Percentiles rank a stretch among this genome's conserved stretches.
These are phyloP conservation scores for Rhadina sibilatrix DNA, from an alignment of 2,113 vertebrate genomes.

Conservation along the genomic window DNA sequence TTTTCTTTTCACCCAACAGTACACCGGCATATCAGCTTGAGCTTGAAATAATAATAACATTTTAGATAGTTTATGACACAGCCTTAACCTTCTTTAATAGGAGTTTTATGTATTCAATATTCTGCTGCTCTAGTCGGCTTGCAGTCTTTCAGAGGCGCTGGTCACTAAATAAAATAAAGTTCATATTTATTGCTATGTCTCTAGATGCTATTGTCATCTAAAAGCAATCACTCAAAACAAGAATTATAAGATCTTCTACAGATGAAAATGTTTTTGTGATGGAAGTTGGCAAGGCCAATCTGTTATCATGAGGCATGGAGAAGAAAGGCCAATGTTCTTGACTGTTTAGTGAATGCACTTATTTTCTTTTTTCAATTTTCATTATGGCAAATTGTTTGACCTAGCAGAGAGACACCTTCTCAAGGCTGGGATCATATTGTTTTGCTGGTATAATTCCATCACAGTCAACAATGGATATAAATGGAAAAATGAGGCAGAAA, in stretches of 20 bases:
- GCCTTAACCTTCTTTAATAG: slow-evolving; percentile 59
- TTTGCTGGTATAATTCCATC: slow-evolving; percentile 59
- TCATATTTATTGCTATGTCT: slow-evolving; percentile 31
- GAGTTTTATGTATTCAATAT: slow-evolving; percentile 26
- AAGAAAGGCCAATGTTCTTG: slow-evolving; percentile 35
- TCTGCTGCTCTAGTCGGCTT: slow-evolving; percentile 1
- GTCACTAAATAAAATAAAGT: slow-evolving; percentile 60
- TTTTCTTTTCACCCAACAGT: background rate
- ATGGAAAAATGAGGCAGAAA: slow-evolving; percentile 44
- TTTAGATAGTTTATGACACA: slow-evolving; percentile 57
- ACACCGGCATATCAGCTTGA: background rate
- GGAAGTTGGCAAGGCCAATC: slow-evolving; percentile 45
- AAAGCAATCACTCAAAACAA: slow-evolving; percentile 63
- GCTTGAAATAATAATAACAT: slow-evolving; percentile 49
- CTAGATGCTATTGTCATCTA: background rate
- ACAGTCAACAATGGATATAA: slow-evolving; percentile 5
- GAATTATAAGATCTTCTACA: slow-evolving; percentile 57
- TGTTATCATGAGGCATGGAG: slow-evolving; percentile 21
- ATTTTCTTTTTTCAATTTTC: slow-evolving; percentile 60
- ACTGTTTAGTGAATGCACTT: slow-evolving; percentile 41
- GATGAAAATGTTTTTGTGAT: slow-evolving; percentile 60
- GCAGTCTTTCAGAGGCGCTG: slow-evolving; percentile 18
- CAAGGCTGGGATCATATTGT: slow-evolving; percentile 46
- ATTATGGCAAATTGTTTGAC: slow-evolving; percentile 63
- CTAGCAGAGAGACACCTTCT: slow-evolving; percentile 49